Percentiles rank a stretch among this genome's conserved stretches.
phyloP scores from a whole-genome alignment of 2,888 invertebrate genomes.

The Idaea straminata region DNA sequence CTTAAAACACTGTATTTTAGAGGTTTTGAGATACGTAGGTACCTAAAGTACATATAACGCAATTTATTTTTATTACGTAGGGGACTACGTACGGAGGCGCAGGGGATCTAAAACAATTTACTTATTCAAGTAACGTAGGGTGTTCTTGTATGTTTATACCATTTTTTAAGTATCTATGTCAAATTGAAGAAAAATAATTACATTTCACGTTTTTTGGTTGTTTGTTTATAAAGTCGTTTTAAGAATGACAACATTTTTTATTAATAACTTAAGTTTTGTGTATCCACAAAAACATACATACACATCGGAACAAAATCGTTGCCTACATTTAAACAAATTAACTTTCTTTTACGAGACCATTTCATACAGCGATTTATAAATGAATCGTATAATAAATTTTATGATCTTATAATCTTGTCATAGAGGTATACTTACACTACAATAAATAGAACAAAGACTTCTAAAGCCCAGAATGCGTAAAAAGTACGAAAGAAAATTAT shows the following conservation, averaged over 20 bases:
- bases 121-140: not conserved
- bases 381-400: not conserved
- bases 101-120: not conserved
- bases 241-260: not conserved
- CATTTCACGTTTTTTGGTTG: too few relatives aligned
- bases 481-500: not conserved
- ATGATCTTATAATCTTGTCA: not conserved
- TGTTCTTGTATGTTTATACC: not conserved
- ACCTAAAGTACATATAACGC: not conserved
- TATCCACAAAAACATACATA: not conserved
- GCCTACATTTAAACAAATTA: not conserved
- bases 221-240: not conserved
- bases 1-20: not conserved
- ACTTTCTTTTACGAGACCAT: not conserved
- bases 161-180: not conserved
- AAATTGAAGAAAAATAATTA: not conserved
- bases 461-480: not conserved
- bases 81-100: not conserved
- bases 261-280: too few relatives aligned
- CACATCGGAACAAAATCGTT: not conserved
- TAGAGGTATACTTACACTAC: not conserved
- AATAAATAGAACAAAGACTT: not conserved
- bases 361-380: not conserved
- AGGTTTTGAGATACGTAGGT: not conserved
- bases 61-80: not conserved